phyloP scores from a whole-genome alignment of 1,140 invertebrate species.

The Holotrichia oblita region DNA sequence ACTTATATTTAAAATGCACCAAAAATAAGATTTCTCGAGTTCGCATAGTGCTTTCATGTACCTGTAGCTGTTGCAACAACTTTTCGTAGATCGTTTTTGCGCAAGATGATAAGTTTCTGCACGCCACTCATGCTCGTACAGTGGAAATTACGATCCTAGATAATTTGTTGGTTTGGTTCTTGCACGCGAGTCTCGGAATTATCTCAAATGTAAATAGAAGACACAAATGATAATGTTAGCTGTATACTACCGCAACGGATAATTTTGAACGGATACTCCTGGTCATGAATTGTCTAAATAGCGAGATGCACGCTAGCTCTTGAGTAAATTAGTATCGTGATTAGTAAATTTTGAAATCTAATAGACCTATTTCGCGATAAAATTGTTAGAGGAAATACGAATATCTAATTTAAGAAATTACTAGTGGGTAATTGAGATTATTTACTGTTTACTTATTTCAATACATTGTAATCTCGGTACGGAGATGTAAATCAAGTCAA shows the following conservation, averaged over 20 bases:
- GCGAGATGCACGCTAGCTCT: constrained; percentile 16
- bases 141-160: constrained; percentile 28
- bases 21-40: too few relatives aligned
- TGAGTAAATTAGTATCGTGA: constrained; percentile 1
- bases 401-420: neutral
- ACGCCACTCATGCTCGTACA: constrained; percentile 23
- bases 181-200: constrained; percentile 27
- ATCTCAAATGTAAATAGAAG: constrained; percentile 36
- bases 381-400: neutral
- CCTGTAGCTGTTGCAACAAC: neutral
- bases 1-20: too few relatives aligned
- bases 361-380: neutral
- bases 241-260: neutral
- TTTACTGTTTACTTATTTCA: neutral
- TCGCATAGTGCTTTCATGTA: too few relatives aligned
- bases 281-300: constrained; percentile 30
- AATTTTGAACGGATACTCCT: constrained; percentile 33
- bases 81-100: neutral
- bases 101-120: constrained; percentile 28
- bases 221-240: constrained; percentile 2
- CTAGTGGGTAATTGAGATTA: neutral
- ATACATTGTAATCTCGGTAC: too few relatives aligned
- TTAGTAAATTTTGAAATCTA: neutral
- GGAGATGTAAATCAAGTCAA: too few relatives aligned
- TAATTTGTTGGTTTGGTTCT: constrained; percentile 11